phyloP scores from a whole-genome alignment of 2,113 vertebrate genomes.

The Cairina moschata region DNA sequence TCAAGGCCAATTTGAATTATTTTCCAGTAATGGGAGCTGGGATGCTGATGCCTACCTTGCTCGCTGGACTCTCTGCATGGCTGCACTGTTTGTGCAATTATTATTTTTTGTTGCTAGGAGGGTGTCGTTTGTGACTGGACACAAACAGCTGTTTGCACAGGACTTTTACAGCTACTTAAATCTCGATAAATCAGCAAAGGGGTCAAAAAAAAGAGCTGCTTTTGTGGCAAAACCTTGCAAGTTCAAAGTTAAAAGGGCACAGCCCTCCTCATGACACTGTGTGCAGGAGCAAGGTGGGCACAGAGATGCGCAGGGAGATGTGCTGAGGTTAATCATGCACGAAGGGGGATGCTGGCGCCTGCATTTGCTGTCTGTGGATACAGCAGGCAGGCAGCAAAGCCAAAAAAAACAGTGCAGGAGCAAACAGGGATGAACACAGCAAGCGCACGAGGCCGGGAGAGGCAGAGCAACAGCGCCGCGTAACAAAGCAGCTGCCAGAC shows the following conservation, averaged over 20 bases:
- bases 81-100: neutral
- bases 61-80: neutral
- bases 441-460: no score
- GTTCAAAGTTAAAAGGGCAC: neutral
- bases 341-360: fast-evolving
- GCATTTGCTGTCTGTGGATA: no score
- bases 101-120: neutral
- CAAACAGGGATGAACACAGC: no score
- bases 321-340: neutral
- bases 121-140: neutral
- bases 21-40: fast-evolving
- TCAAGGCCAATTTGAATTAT: neutral
- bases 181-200: neutral
- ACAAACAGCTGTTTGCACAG: neutral
- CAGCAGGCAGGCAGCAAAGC: neutral
- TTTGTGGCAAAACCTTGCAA: neutral
- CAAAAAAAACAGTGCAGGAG: neutral
- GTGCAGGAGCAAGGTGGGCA: neutral
- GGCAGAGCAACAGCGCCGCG: fast-evolving
- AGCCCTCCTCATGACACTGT: fast-evolving
- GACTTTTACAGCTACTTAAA: neutral
- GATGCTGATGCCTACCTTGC: neutral
- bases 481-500: neutral
- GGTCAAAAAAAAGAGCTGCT: neutral
- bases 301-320: neutral